phyloP scores from a whole-genome alignment of 2,888 invertebrate species.

The Zele albiditarsus region DNA sequence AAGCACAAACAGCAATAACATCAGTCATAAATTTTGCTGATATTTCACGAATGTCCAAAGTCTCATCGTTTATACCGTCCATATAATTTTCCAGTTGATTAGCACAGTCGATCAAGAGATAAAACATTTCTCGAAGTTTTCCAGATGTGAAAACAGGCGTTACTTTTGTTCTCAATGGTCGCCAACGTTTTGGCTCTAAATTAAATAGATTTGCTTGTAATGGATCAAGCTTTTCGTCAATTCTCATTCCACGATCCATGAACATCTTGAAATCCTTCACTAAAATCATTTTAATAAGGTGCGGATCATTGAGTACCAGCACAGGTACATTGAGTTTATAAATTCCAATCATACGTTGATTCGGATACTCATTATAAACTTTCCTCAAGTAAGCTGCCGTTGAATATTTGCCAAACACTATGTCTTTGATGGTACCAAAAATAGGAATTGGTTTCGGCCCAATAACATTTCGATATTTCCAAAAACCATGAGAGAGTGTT shows the following conservation, averaged over 20 bases:
- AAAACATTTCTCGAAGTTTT: constrained; percentile 74
- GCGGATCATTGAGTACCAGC: constrained; percentile 68
- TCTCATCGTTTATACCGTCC: constrained; percentile 52
- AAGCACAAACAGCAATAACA: constrained; percentile 69
- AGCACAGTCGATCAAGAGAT: constrained; percentile 72
- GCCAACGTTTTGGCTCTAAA: constrained; percentile 76
- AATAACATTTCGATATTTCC: no score
- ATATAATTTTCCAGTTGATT: constrained; percentile 71
- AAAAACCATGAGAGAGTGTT: no score
- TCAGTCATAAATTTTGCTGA: constrained; percentile 68
- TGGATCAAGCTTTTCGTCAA: constrained; percentile 71
- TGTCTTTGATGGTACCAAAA: no score
- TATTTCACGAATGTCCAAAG: constrained; percentile 50
- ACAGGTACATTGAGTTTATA: constrained; percentile 66
- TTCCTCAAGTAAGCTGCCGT: constrained; percentile 14
- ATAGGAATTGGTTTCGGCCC: no score
- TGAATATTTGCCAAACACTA: no score
- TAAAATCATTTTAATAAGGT: constrained; percentile 67
- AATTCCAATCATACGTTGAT: constrained; percentile 67
- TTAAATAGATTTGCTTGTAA: constrained; percentile 68
- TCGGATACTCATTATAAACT: constrained; percentile 47
- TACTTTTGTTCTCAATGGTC: constrained; percentile 71
- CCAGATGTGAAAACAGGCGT: constrained; percentile 74
- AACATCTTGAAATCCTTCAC: constrained; percentile 71
- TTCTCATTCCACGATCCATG: constrained; percentile 60